Evolutionary conservation across 2,888 invertebrate genomes (phyloP), one percentile per base, ranked within the genome.

Genomic region (Phortica magna): DNA sequence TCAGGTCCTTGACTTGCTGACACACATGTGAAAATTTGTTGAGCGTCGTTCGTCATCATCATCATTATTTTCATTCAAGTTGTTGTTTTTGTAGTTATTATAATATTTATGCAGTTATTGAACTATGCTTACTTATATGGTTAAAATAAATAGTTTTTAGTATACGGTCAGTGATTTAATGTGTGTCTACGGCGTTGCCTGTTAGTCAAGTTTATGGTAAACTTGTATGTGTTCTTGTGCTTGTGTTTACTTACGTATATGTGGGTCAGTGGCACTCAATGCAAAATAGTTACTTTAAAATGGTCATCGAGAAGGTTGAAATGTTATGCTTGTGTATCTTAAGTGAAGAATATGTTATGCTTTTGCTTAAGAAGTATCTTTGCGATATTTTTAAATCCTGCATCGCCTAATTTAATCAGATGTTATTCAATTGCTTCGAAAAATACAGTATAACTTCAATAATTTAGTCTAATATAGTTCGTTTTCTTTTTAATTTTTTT

Each of bases 1-100:
- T 53, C 70, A 71, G 53, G 88, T 88, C 85, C 85, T 87, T 88
- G 85, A 87, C 87, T 85, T 74, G 85, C 88, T 85, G 87, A 85
- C 85, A 87, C 80, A 88, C 76, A 88, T 85, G 87, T 80, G 76
- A 61, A 74, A 74, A 73, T 73, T 73, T 74, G 53, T 72, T 87
- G n/a, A 55, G 31, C 53, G n/a, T 84, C 84, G 83, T 84, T 85
- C 80, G 79, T 84, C 84, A 85, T 83, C 80, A 73, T 75, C 80
- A 73, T 22, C 65, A 39, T 53, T 39, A 57, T 42, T 65, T 9
- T 19, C 75, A 73, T 7, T 48, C 61, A 14, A 10, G 59, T 12
- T 22, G 70, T 55, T 71, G 43, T 68, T 55, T 48, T 31, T 31
- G 31, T 31, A 31, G 9, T 68, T 68, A 68, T 68, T 48, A 68